phyloP scores from a whole-genome alignment of 1,140 invertebrate species.

The Arctopsyche grandis region DNA sequence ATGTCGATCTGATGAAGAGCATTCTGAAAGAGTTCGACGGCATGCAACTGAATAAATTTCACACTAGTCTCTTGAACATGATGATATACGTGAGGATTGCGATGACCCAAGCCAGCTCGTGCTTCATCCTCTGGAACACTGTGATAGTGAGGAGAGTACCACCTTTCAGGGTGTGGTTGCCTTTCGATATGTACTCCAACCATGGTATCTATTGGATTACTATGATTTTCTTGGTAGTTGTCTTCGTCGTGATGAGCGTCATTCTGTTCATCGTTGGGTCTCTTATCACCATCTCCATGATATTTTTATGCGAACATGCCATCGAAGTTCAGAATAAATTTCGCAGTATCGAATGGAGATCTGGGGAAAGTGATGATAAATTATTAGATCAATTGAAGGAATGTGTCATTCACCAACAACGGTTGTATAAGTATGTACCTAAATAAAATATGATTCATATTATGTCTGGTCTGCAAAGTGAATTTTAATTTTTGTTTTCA shows the following conservation, averaged over 20 bases:
- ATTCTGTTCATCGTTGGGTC: not conserved
- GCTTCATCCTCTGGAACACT: not conserved
- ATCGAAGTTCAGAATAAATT: not conserved
- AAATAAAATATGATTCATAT: not conserved
- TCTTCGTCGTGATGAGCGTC: not conserved
- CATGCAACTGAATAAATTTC: not conserved
- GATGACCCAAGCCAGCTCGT: not conserved
- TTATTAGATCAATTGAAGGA: not conserved
- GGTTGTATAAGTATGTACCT: not conserved
- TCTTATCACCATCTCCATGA: not conserved
- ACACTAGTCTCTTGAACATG: not conserved
- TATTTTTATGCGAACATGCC: not conserved
- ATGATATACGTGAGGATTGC: not conserved
- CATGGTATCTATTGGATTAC: not conserved
- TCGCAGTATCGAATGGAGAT: not conserved
- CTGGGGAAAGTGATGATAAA: not conserved
- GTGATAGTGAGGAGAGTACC: not conserved
- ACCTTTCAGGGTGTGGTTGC: constrained; percentile 25
- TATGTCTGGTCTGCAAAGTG: not conserved
- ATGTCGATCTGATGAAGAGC: not conserved
- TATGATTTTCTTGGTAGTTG: not conserved
- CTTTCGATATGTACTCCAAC: not conserved
- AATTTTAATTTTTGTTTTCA: not conserved
- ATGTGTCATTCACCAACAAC: not conserved
- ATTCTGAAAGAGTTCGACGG: constrained; percentile 8